Percentiles rank a stretch among this genome's conserved stretches.
Conservation (phyloP, 1,140 invertebrate species). For the Lasioglossum albipes region DNA sequence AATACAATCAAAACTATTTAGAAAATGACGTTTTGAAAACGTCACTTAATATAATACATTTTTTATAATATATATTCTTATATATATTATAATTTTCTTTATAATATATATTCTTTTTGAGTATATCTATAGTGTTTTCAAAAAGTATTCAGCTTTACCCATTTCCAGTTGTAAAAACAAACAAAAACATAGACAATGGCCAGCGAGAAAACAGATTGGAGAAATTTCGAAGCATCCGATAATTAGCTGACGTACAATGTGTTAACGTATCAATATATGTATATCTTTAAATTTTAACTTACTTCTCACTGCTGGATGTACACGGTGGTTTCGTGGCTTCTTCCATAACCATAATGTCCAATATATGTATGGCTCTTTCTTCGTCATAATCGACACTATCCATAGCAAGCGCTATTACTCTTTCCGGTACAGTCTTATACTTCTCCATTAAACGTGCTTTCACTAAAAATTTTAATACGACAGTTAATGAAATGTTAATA, state of each 20-base stretch:
- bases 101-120: too few relatives aligned
- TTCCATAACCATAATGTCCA: constrained; percentile 85
- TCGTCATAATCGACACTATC: constrained; percentile 93
- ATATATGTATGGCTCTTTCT: constrained; percentile 87
- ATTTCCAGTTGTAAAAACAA: too few relatives aligned
- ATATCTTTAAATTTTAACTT: constrained; percentile 9
- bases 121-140: not conserved
- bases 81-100: too few relatives aligned
- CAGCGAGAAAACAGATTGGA: too few relatives aligned
- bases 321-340: constrained; percentile 75
- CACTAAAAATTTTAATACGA: constrained; percentile 81
- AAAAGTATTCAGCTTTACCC: not conserved
- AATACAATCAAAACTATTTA: not conserved
- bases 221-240: too few relatives aligned
- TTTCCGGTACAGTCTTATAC: constrained; percentile 88
- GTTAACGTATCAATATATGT: not conserved
- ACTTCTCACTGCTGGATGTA: constrained; percentile 77
- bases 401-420: constrained; percentile 90
- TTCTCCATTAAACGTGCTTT: constrained; percentile 87
- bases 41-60: not conserved
- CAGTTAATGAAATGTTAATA: constrained; percentile 11
- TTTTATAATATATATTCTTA: too few relatives aligned
- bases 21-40: not conserved
- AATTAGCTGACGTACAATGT: too few relatives aligned
- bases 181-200: too few relatives aligned